Evolutionary conservation across 1,140 invertebrate genomes (phyloP).

Genomic region (Papilio xuthus): DNA sequence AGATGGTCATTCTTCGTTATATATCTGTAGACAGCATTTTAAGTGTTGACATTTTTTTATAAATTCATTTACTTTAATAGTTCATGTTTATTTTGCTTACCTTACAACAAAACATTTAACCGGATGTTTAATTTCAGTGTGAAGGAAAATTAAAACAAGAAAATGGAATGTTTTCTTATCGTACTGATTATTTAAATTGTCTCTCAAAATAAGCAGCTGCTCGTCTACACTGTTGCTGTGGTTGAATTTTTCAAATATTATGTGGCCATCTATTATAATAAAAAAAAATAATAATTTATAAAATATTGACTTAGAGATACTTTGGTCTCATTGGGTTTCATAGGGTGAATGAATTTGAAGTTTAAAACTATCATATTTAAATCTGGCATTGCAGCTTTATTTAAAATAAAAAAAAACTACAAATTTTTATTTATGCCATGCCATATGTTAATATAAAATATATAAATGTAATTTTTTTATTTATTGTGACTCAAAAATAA

Average conservation of each 20-base stretch:
- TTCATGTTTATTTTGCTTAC: constrained; percentile 44
- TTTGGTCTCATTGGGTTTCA: neutral
- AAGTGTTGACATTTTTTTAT: neutral
- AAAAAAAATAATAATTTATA: constrained; percentile 6
- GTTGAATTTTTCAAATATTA: constrained; percentile 49
- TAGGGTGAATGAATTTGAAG: neutral
- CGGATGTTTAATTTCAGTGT: constrained; percentile 65
- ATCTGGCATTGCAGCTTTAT: neutral
- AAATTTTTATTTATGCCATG: neutral
- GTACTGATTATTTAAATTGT: constrained; percentile 43
- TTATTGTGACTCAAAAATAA: neutral
- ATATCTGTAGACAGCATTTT: constrained; percentile 48
- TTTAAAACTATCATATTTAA: neutral
- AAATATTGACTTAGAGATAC: neutral
- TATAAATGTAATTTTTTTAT: neutral
- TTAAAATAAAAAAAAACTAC: neutral
- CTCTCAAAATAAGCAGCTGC: constrained; percentile 55
- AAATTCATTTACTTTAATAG: neutral
- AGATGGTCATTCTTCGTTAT: constrained; percentile 55
- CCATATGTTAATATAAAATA: no score
- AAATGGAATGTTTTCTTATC: constrained; percentile 50
- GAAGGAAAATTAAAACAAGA: constrained; percentile 56
- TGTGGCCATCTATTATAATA: constrained; percentile 43
- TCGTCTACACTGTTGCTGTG: constrained; percentile 50
- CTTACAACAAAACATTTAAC: constrained; percentile 65